Evolutionary conservation across 2,888 invertebrate species (phyloP).

Genomic region (Helobdella robusta): DNA sequence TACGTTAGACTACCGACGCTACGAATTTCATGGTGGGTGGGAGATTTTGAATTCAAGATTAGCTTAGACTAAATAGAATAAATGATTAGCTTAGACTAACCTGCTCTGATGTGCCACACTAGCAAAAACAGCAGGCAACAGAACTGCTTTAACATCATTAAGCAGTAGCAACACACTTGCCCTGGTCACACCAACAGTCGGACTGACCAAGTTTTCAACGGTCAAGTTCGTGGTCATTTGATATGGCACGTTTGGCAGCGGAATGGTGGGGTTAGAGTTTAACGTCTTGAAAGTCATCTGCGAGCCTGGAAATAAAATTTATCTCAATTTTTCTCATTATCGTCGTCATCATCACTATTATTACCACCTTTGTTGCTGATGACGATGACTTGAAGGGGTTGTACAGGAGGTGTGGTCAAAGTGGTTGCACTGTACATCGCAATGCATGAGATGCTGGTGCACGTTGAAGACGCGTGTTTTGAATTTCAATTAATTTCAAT

Average conservation of each 20-base stretch:
- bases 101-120: conserved; percentile 14
- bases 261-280: conserved; percentile 9
- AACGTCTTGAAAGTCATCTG: conserved; percentile 12
- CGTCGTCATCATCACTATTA: not conserved
- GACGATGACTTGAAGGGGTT: not conserved
- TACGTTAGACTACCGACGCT: conserved; percentile 31
- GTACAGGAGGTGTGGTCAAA: not conserved
- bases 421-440: not conserved
- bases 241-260: not conserved
- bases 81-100: not conserved
- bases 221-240: conserved; percentile 5
- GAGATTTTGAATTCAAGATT: not conserved
- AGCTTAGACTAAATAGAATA: too few relatives aligned
- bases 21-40: not conserved
- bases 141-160: conserved; percentile 28
- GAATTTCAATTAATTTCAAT: not conserved
- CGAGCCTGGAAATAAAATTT: conserved; percentile 6
- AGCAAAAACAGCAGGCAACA: conserved; percentile 18
- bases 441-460: not conserved
- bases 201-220: not conserved
- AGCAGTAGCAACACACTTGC: conserved; percentile 32
- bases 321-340: not conserved
- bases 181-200: conserved; percentile 20
- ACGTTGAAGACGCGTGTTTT: not conserved
- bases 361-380: not conserved